A percentile compares a stretch with the other conserved stretches of the same genome.
These are phyloP conservation scores for Callitettix versicolor DNA, from an alignment of 1,140 invertebrate species.

Conservation along the genomic window DNA sequence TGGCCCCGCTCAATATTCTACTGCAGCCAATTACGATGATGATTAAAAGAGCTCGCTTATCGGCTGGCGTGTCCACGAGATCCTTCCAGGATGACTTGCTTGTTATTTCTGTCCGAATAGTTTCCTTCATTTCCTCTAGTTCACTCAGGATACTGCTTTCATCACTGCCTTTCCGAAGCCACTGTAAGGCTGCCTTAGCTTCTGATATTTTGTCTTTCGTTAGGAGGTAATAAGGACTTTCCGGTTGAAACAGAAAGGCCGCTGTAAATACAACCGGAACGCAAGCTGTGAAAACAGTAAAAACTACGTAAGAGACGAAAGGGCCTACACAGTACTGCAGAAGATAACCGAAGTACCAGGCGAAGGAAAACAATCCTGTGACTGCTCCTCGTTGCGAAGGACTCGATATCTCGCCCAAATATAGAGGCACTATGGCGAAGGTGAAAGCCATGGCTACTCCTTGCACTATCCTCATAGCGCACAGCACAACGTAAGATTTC, in stretches of 20 bases:
- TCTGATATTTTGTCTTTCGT: not conserved
- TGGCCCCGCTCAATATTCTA: conserved; percentile 5
- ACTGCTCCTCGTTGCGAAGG: not conserved
- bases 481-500: not conserved
- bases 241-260: conserved; percentile 4
- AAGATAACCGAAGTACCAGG: conserved; percentile 7
- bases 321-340: conserved; percentile 4
- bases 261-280: not conserved
- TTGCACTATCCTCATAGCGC: not conserved
- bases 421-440: conserved; percentile 9
- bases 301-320: not conserved
- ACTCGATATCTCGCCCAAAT: conserved; percentile 5
- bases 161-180: not conserved
- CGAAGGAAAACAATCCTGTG: not conserved
- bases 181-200: not conserved
- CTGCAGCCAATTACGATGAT: not conserved
- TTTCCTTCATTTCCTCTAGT: conserved; percentile 6
- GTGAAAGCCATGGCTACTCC: not conserved
- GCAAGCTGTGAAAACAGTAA: not conserved
- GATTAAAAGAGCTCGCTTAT: not conserved
- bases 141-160: conserved; percentile 2
- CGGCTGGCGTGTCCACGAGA: not conserved
- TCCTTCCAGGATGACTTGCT: not conserved
- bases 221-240: conserved; percentile 4
- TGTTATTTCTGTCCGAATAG: not conserved